Base-by-base conservation (phyloP, 2,888 invertebrate species). In the Brachyopa scutellaris region DNA sequence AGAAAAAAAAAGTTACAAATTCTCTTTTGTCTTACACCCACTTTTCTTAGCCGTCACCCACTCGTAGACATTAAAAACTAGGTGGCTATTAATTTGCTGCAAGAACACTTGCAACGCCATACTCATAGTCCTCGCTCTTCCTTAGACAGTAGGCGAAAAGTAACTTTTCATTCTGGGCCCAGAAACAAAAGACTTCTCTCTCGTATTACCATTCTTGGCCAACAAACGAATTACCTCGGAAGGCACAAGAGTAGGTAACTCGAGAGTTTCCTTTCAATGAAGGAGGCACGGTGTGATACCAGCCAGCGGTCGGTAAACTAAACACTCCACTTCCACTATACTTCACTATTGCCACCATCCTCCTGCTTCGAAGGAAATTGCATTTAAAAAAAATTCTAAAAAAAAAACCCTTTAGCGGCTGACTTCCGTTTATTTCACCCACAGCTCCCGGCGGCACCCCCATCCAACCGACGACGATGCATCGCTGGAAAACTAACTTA, bases 31-130 rank as follows among this genome's bases (percentile, higher is more conserved):
- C 47, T 23, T 40, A 47, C 47, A 42, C 21, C 42, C 53, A 51
- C 42, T 42, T 72, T 42, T 40, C 47, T 49, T 47, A 17, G 47
- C 53, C 19, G 21, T 13, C 74, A 17, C 17, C 40, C 61, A 21
- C 53, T 79, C 31, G 57, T 38, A 61, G 57, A 69, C 74, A 74
- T 80, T 62, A 57, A 74, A 62, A 80, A 74, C 62, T 64, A 80
- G 79, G 79, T 80, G 79, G 74, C 79, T 80, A 80, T 80, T 80
- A 80, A 80, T 80, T 80, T 80, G 74, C 74, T 57, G 79, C 79
- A 74, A 80, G 79, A 80, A 80, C 74, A 80, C 74, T 80, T 74
- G 74, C 74, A 73, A 62, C 61, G 38, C 57, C 23, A 31, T 13
- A 29, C 45, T 47, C 9, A 7, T 15, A n/a, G 15, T 15, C 26